Percentiles rank a stretch among this genome's conserved stretches.
phyloP scores from a whole-genome alignment of 2,888 invertebrate species.

The Autographa gamma region DNA sequence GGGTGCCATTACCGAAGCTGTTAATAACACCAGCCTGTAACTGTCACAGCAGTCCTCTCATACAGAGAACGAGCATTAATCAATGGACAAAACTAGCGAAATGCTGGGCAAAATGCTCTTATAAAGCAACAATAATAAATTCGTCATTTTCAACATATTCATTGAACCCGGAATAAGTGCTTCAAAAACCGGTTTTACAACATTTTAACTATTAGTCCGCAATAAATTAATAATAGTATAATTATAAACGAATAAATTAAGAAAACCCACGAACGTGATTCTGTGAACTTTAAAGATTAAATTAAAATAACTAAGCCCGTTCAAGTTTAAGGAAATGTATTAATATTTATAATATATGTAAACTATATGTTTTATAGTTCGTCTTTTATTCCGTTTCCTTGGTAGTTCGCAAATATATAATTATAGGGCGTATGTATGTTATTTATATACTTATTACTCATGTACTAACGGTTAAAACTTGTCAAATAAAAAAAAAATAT shows the following conservation, averaged over 20 bases:
- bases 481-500: too few species aligned
- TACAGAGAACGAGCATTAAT: background rate
- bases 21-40: background rate
- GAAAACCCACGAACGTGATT: background rate
- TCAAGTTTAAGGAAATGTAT: background rate
- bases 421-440: background rate
- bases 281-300: background rate
- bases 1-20: background rate
- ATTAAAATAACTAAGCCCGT: too few species aligned
- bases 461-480: too few species aligned
- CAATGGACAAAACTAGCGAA: background rate
- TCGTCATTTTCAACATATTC: background rate
- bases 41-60: conserved; percentile 4
- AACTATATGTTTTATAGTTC: background rate
- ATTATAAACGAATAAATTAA: background rate
- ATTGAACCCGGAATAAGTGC: background rate
- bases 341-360: background rate
- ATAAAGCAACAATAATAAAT: too few species aligned
- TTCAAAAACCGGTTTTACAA: background rate
- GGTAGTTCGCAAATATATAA: background rate
- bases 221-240: conserved; percentile 2
- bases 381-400: background rate
- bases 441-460: too few species aligned
- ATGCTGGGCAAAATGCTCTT: background rate
- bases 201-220: background rate